Evolutionary conservation across 2,797 vertebrate species (phyloP).

Genomic region (Tragelaphus oryx): DNA sequence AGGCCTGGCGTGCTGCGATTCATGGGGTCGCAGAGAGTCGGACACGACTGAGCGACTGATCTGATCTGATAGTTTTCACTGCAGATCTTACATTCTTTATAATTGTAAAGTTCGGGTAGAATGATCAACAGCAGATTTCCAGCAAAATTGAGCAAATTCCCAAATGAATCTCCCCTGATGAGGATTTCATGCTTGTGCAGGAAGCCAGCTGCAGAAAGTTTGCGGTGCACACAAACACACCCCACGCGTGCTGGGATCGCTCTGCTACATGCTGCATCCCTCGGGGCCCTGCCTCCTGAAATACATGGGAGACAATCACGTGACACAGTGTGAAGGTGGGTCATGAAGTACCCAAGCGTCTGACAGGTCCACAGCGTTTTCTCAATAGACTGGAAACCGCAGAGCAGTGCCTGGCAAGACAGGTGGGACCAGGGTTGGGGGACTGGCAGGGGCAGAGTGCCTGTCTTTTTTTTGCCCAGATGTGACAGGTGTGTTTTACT

Average conservation of each 20-base stretch:
- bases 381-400: not conserved
- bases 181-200: rapidly evolving
- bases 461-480: not conserved
- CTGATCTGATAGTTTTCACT: not conserved
- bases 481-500: constrained; percentile 16
- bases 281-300: not conserved
- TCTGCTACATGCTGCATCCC: rapidly evolving
- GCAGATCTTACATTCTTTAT: not conserved
- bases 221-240: rapidly evolving
- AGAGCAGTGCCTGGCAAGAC: no score
- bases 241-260: rapidly evolving
- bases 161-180: rapidly evolving
- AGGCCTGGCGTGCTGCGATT: no score
- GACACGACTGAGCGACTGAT: no score
- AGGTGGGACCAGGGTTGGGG: not conserved
- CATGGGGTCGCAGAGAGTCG: no score
- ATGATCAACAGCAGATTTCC: not conserved
- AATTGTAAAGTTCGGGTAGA: not conserved
- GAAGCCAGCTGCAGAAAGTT: not conserved
- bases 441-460: not conserved
- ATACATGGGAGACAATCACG: rapidly evolving
- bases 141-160: not conserved
- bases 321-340: rapidly evolving
- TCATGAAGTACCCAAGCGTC: rapidly evolving
- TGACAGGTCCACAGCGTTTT: not conserved